These are phyloP conservation scores for Etheostoma spectabile DNA, from an alignment of 2,113 vertebrate species.

Conservation along the genomic window DNA sequence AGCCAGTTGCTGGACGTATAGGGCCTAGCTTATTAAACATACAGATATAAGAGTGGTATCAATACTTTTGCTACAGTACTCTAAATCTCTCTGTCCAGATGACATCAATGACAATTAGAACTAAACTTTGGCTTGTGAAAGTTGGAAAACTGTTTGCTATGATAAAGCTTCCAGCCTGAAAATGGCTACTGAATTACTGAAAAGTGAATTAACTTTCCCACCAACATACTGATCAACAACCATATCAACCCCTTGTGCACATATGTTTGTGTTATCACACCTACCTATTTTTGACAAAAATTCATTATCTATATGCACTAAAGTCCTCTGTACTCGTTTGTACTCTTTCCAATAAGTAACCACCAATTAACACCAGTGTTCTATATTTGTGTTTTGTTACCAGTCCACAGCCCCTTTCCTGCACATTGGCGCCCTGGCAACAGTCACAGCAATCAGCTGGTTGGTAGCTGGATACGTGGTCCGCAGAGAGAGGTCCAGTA, in stretches of 20 bases:
- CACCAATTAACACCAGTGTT: not conserved
- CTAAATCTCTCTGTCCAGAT: not conserved
- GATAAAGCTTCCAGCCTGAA: not conserved
- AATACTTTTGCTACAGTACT: not conserved
- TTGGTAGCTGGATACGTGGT: conserved; percentile 91
- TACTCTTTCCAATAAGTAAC: not conserved
- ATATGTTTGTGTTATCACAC: not conserved
- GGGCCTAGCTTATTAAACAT: no score
- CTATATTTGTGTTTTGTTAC: conserved; percentile 23
- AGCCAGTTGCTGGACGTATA: no score
- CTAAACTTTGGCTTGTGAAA: not conserved
- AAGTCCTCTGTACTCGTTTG: not conserved
- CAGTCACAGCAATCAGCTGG: conserved; percentile 91
- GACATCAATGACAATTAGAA: not conserved
- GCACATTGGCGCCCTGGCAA: conserved; percentile 91
- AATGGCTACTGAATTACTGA: not conserved
- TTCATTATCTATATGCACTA: not conserved
- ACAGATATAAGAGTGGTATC: no score
- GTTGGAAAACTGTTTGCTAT: not conserved
- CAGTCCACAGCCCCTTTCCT: conserved; percentile 96
- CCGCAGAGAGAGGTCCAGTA: conserved; percentile 89
- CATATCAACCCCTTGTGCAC: not conserved
- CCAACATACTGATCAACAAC: not conserved
- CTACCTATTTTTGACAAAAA: not conserved
- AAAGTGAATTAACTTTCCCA: not conserved